Conservation (phyloP, 2,888 invertebrate species). For the Coelopa pilipes region DNA sequence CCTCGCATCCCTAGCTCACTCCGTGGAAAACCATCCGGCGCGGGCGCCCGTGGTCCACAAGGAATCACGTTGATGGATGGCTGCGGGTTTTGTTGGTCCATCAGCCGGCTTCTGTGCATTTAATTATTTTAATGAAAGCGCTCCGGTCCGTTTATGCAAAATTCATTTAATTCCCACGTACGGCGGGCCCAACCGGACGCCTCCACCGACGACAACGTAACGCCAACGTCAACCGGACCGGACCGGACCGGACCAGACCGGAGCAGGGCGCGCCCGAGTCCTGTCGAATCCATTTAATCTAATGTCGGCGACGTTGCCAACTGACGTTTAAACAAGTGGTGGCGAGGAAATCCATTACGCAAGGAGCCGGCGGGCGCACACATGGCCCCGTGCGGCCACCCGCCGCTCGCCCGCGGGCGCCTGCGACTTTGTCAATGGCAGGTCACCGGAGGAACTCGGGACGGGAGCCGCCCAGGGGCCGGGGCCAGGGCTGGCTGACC, state of each 20-base stretch:
- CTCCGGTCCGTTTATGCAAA: conserved; percentile 11
- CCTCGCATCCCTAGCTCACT: background rate
- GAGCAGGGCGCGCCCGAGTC: background rate
- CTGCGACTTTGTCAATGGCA: background rate
- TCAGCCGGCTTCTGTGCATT: background rate
- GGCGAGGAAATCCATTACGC: conserved; percentile 24
- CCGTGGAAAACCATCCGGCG: background rate
- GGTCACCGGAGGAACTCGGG: conserved; percentile 4
- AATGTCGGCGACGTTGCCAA: conserved; percentile 22
- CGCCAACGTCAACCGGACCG: too few species aligned
- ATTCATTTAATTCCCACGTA: conserved; percentile 27
- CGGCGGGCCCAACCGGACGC: background rate
- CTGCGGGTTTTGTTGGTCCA: background rate
- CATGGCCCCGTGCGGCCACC: background rate
- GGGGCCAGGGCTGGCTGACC: background rate
- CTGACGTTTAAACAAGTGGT: background rate
- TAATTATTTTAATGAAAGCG: conserved; percentile 36
- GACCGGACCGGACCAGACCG: too few species aligned
- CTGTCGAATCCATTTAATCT: conserved; percentile 34
- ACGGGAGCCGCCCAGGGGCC: background rate
- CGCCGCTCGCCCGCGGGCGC: background rate
- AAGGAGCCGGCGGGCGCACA: background rate
- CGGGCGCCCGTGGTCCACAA: background rate
- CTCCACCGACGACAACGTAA: too few species aligned
- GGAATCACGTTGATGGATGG: conserved; percentile 6